These are phyloP conservation scores for Porites rus DNA, from an alignment of 92 coral and sea anemone genomes.

Conservation along the genomic window DNA sequence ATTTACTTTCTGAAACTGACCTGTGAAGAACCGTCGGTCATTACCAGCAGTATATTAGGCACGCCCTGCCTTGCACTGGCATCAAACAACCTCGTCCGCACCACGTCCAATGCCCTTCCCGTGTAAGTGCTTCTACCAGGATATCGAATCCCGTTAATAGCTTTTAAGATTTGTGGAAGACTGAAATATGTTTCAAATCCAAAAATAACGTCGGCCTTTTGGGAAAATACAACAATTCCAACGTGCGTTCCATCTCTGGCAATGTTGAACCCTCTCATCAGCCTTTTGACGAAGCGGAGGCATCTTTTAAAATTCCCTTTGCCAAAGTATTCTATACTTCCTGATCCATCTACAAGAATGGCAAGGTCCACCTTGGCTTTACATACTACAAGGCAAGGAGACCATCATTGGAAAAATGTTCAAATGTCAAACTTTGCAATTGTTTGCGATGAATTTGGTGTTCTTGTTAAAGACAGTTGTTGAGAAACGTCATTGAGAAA, in stretches of 20 bases:
- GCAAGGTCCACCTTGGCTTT: constrained; percentile 72
- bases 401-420: background rate
- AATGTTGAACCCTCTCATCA: constrained; percentile 54
- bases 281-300: constrained; percentile 55
- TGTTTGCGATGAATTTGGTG: no score
- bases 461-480: no score
- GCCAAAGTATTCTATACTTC: constrained; percentile 60
- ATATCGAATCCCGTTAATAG: constrained; percentile 47
- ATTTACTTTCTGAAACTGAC: constrained; percentile 5
- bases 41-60: constrained; percentile 49
- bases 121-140: constrained; percentile 53
- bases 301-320: constrained; percentile 63
- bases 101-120: constrained; percentile 54
- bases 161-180: constrained; percentile 22
- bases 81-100: constrained; percentile 42
- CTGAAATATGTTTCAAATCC: constrained; percentile 49
- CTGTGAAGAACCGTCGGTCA: constrained; percentile 69
- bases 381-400: constrained; percentile 37
- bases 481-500: no score
- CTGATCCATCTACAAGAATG: constrained; percentile 78
- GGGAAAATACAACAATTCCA: constrained; percentile 60
- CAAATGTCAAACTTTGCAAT: background rate
- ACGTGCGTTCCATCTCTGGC: constrained; percentile 48
- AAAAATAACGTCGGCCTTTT: constrained; percentile 44
- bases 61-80: constrained; percentile 55